Base-by-base conservation (phyloP, 2,888 invertebrate species). In the Mesorhabditis spiculigera region DNA sequence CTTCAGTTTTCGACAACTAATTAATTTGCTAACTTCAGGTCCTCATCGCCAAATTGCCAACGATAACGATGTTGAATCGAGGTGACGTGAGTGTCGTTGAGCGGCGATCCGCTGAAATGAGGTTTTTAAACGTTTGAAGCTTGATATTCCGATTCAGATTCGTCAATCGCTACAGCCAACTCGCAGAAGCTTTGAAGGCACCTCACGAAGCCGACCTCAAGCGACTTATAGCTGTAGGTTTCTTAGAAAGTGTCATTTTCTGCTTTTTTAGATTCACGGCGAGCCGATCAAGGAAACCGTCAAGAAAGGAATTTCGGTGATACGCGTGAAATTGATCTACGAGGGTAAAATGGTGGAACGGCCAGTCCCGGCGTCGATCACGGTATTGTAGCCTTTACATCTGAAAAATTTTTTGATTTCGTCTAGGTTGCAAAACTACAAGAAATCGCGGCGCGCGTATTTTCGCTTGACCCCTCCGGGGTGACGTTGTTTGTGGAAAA, bases 31-130 rank as follows among this genome's bases (percentile, higher is more conserved):
- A n/a, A n/a, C n/a, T n/a, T n/a, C n/a, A n/a, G 76, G 75, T 79
- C 4, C 68, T 81, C 41, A 74, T 80, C 4, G 81, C 82, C 5
- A 80, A 81, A 65, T 58, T 82, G 61, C 73, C 76, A 3, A 64
- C 43, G 5, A 58, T 80, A 13, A 68, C 71, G 43, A 75, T 76
- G 61, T 66, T 82, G 62, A 79, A 82, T 68, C 72, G 79, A 43
- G 80, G 79, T 64, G 78, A 76, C 68, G 65, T 82, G 43, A 77
- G 75, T 4, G 74, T 73, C 63, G 76, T 76, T 10, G 78, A 78
- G 45, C 58, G 78, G 45, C 68, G 76, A 68, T 76, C 78, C 4
- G 78, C 78, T 3, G 78, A 78, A 61, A 13, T 65, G 41, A 8
- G n/a, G 13, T 43, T 28, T 28, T 28, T 28, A 28, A 28, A 28